Evolutionary conservation across 1,140 invertebrate genomes (phyloP).

Genomic region (Eumeta japonica): DNA sequence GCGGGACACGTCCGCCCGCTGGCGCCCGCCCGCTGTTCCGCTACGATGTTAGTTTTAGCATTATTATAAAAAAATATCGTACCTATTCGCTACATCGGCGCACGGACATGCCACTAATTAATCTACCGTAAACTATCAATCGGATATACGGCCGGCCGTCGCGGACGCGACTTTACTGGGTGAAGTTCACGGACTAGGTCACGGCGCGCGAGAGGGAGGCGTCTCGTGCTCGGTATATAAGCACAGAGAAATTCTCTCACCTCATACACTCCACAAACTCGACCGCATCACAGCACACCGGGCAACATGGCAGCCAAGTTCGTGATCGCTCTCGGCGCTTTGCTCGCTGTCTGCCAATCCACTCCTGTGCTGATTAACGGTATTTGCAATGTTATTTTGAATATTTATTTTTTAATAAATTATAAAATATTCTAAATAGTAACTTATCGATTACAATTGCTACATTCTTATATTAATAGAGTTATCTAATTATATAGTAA

Average conservation of each 20-base stretch:
- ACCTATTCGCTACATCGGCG: too few relatives aligned
- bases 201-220: conserved; percentile 25
- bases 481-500: neutral
- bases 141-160: conserved; percentile 32
- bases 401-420: too few relatives aligned
- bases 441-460: too few relatives aligned
- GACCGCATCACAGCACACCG: conserved; percentile 9
- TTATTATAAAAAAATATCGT: too few relatives aligned
- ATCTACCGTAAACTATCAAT: conserved; percentile 37
- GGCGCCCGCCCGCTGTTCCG: too few relatives aligned
- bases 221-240: conserved; percentile 34
- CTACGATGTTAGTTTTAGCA: too few relatives aligned
- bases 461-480: too few relatives aligned
- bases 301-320: conserved; percentile 38
- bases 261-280: conserved; percentile 30
- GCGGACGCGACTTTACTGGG: conserved; percentile 26
- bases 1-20: too few relatives aligned
- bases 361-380: conserved; percentile 34
- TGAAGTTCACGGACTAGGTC: conserved; percentile 38
- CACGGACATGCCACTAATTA: too few relatives aligned
- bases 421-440: too few relatives aligned
- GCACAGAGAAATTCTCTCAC: conserved; percentile 51
- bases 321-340: conserved; percentile 26
- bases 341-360: conserved; percentile 28
- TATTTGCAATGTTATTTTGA: too few relatives aligned